Percentiles rank a stretch among this genome's conserved stretches.
Conservation (phyloP, 92 coral and sea anemone genomes). For the Hydrozoanthus gracilis region DNA sequence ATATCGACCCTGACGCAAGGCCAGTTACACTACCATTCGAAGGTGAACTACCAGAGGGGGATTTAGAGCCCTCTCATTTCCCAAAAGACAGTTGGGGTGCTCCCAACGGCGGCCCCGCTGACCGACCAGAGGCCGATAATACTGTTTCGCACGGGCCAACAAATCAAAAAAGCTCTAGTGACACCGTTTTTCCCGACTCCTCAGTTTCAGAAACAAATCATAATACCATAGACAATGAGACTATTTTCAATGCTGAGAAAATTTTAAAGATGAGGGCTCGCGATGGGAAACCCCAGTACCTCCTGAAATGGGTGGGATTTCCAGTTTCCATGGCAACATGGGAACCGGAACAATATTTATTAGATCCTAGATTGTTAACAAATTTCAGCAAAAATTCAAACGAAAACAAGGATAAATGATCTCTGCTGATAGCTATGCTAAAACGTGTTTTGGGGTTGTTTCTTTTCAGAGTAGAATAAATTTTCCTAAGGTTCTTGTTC, state of each 20-base stretch:
- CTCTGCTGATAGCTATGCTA: too few species aligned
- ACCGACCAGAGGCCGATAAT: not conserved
- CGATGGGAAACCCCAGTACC: not conserved
- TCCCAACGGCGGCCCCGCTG: not conserved
- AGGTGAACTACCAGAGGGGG: slow-evolving; percentile 6
- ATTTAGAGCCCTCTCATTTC: slow-evolving; percentile 1
- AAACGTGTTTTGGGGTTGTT: not conserved
- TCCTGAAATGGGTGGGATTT: slow-evolving; percentile 21
- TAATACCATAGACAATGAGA: not conserved
- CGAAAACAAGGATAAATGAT: not conserved
- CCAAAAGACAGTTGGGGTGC: slow-evolving; percentile 9
- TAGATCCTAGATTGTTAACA: not conserved
- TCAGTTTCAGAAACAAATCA: not conserved
- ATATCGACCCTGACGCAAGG: slow-evolving; percentile 46
- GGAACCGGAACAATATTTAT: slow-evolving; percentile 35
- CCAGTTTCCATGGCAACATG: slow-evolving; percentile 29
- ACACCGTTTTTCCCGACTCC: not conserved
- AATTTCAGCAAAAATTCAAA: not conserved
- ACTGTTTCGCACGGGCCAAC: not conserved
- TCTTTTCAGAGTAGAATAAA: not conserved
- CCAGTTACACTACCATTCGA: slow-evolving; percentile 53
- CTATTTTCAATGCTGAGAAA: slow-evolving; percentile 2
- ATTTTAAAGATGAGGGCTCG: not conserved
- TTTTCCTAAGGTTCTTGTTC: not conserved
- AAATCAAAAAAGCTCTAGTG: not conserved